Evolutionary conservation across 2,888 invertebrate species (phyloP).

Genomic region (Oscheius myriophilus): DNA sequence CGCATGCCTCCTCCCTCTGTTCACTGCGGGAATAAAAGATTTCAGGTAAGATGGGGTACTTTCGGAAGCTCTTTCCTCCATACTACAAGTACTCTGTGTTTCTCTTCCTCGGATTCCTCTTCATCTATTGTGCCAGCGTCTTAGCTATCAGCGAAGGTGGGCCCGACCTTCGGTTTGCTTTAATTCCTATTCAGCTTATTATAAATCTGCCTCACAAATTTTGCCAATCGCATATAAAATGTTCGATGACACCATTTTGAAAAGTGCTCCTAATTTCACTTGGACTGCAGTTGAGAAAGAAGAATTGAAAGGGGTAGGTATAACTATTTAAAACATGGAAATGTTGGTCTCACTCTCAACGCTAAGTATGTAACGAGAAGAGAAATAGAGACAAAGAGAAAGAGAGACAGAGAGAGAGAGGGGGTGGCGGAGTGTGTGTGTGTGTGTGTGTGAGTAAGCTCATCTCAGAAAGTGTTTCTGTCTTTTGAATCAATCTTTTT

Average conservation of each 20-base stretch:
- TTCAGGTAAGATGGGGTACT: conserved; percentile 32
- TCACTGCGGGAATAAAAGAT: no score
- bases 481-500: conserved; percentile 7
- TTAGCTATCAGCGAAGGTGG: conserved; percentile 57
- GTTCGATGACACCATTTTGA: conserved; percentile 63
- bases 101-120: conserved; percentile 61
- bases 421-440: no score
- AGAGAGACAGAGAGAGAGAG: no score
- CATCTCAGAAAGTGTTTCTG: no score
- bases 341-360: no score
- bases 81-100: conserved; percentile 64
- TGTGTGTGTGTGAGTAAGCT: no score
- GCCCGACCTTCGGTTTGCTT: not conserved
- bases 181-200: conserved; percentile 34
- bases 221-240: conserved; percentile 58
- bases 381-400: no score
- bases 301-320: conserved; percentile 47
- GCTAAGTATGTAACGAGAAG: no score
- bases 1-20: no score
- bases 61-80: conserved; percentile 54
- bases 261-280: conserved; percentile 48
- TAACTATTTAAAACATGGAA: not conserved
- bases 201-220: conserved; percentile 47
- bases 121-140: conserved; percentile 56
- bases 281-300: conserved; percentile 49